These are phyloP conservation scores for Orthosia gracilis DNA, from an alignment of 2,888 invertebrate genomes.

Conservation along the genomic window DNA sequence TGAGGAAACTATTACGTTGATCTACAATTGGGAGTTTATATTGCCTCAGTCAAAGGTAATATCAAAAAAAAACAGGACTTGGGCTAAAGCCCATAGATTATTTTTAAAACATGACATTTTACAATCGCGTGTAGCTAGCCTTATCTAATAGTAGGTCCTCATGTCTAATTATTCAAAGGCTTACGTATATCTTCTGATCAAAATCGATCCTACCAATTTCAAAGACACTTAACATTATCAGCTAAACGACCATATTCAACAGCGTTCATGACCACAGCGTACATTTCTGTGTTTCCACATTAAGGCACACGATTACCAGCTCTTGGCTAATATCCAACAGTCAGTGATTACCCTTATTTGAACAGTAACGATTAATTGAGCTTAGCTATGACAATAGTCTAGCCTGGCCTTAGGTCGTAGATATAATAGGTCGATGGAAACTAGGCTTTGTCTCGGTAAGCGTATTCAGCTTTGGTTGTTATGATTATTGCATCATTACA, in stretches of 20 bases:
- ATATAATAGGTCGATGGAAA: constrained; percentile 18
- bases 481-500: background rate
- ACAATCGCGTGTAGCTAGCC: too few relatives aligned
- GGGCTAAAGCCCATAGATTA: too few relatives aligned
- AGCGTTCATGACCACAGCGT: background rate
- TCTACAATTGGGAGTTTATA: background rate
- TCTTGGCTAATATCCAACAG: constrained; percentile 47
- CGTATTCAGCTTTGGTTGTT: constrained; percentile 5
- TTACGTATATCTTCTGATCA: background rate
- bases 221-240: constrained; percentile 1
- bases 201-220: background rate
- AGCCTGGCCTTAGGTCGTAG: constrained; percentile 12
- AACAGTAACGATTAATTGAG: constrained; percentile 29
- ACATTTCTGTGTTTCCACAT: constrained; percentile 26
- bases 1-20: background rate
- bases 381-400: constrained; percentile 39
- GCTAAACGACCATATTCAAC: background rate
- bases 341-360: constrained; percentile 41
- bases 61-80: too few relatives aligned
- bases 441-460: background rate
- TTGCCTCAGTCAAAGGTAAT: too few relatives aligned
- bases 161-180: too few relatives aligned
- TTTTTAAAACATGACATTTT: too few relatives aligned
- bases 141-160: too few relatives aligned
- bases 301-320: constrained; percentile 32